Percentiles rank a stretch among this genome's conserved stretches.
Evolutionary conservation across 2,888 invertebrate genomes (phyloP).

Genomic region (Philereme transversata): DNA sequence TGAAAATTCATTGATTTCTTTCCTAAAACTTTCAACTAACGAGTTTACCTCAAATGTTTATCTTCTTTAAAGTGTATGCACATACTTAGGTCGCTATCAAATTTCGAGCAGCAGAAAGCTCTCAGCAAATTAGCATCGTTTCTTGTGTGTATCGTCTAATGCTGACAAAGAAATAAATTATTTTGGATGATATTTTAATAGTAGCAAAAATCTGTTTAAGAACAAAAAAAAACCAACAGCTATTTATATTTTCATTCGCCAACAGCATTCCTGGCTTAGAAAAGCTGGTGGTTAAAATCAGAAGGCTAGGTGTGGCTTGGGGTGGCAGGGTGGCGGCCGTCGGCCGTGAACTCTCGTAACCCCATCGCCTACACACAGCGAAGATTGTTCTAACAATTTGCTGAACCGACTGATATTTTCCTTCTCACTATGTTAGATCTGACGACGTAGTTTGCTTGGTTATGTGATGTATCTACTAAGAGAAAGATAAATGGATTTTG

Average conservation of each 20-base stretch:
- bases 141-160: not conserved
- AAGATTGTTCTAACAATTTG: slow-evolving; percentile 41
- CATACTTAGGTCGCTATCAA: too few relatives aligned
- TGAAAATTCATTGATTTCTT: not conserved
- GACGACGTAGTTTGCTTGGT: not conserved
- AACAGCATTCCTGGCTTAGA: slow-evolving; percentile 17
- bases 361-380: slow-evolving; percentile 51
- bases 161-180: too few relatives aligned
- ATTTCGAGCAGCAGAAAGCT: not conserved
- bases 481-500: not conserved
- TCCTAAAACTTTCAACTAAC: not conserved
- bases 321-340: slow-evolving; percentile 43
- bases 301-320: slow-evolving; percentile 47
- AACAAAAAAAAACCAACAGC: not conserved
- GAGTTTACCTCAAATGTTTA: not conserved
- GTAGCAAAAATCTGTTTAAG: not conserved
- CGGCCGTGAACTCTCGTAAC: slow-evolving; percentile 77
- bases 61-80: not conserved
- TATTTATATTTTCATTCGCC: not conserved
- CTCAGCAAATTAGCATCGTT: not conserved
- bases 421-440: slow-evolving; percentile 17
- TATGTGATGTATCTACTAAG: not conserved
- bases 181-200: not conserved
- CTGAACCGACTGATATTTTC: slow-evolving; percentile 26
- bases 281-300: slow-evolving; percentile 60